Percentiles rank a stretch among this genome's conserved stretches.
These are phyloP conservation scores for Hapalemur alaotrensis DNA, from an alignment of 2,797 vertebrate genomes.

Conservation along the genomic window DNA sequence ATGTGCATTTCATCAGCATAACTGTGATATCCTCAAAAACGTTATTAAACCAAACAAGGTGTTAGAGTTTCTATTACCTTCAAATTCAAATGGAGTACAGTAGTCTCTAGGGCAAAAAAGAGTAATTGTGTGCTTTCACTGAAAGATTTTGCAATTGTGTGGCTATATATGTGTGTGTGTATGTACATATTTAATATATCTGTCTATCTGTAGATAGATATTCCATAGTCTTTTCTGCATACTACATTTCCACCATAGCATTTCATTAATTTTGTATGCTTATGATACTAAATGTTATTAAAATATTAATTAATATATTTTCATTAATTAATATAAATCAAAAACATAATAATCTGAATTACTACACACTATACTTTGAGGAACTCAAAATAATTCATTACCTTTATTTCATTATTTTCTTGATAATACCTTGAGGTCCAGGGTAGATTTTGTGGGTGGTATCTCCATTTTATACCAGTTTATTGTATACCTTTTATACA, in stretches of 20 bases:
- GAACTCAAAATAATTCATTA: neutral
- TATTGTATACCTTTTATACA: no score
- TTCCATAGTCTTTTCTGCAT: neutral
- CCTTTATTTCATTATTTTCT: neutral
- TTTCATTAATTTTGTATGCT: neutral
- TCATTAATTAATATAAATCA: neutral
- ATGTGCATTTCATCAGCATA: neutral
- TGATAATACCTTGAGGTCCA: neutral
- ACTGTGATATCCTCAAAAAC: neutral
- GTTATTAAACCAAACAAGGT: neutral
- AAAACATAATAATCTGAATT: neutral
- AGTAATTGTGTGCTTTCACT: neutral
- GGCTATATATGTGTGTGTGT: neutral
- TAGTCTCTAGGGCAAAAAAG: neutral
- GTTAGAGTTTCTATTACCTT: neutral
- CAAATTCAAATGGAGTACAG: neutral
- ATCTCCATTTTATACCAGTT: neutral
- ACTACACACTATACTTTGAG: neutral
- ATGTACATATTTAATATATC: no score
- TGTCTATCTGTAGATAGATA: no score
- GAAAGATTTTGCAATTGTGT: neutral
- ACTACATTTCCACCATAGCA: neutral
- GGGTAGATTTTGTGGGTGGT: neutral
- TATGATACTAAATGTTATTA: neutral
- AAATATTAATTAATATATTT: neutral